These are phyloP conservation scores for Rhinella marina DNA, from an alignment of 2,797 vertebrate genomes.

Conservation along the genomic window DNA sequence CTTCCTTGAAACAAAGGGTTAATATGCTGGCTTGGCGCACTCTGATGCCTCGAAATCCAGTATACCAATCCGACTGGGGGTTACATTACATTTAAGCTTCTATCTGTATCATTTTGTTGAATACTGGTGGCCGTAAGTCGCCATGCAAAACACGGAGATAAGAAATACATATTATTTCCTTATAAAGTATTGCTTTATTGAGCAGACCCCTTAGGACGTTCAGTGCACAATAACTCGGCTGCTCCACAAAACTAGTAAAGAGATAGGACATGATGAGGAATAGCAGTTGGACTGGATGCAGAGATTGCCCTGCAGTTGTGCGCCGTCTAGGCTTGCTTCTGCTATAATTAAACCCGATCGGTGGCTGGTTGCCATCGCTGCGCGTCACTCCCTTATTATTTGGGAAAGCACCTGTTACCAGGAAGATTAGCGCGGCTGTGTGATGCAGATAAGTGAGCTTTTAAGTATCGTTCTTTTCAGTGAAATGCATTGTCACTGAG, in stretches of 20 bases:
- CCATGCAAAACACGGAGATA: slow-evolving; percentile 1
- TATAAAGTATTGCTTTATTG: slow-evolving; percentile 1
- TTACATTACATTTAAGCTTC: background rate
- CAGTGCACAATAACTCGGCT: slow-evolving; percentile 8
- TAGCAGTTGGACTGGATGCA: background rate
- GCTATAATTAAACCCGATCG: slow-evolving; percentile 44
- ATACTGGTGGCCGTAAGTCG: slow-evolving; percentile 1
- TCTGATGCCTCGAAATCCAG: background rate
- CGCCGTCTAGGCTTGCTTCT: background rate
- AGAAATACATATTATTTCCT: slow-evolving; percentile 11
- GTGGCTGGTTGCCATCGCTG: slow-evolving; percentile 31
- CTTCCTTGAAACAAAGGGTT: background rate
- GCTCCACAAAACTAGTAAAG: background rate
- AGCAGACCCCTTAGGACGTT: slow-evolving; percentile 28
- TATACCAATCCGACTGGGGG: background rate
- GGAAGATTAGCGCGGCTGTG: slow-evolving; percentile 20
- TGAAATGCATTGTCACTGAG: slow-evolving; percentile 23
- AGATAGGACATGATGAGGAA: background rate
- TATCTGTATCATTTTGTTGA: background rate
- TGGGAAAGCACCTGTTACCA: slow-evolving; percentile 30
- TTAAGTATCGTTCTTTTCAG: slow-evolving; percentile 14
- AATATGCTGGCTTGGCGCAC: no score
- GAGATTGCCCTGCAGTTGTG: background rate
- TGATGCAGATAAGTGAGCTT: slow-evolving; percentile 9
- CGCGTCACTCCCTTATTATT: slow-evolving; percentile 22